These are phyloP conservation scores for Drosophila repletoides DNA, from an alignment of 1,140 invertebrate species.

Conservation along the genomic window DNA sequence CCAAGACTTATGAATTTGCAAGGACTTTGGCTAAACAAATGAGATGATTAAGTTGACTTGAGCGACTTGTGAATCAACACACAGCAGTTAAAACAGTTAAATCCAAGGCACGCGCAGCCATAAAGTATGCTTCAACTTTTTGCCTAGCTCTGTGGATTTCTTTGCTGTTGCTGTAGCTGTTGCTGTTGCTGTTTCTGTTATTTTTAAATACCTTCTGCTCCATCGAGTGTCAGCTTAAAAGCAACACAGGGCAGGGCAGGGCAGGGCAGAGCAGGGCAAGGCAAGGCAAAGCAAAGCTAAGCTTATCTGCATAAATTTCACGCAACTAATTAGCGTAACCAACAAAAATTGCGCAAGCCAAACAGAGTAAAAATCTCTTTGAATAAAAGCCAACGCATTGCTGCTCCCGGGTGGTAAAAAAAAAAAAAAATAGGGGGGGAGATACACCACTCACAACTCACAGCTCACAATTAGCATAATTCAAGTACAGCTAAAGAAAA, in stretches of 20 bases:
- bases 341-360: slow-evolving; percentile 48
- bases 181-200: neutral
- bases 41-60: neutral
- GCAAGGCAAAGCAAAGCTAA: no score
- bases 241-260: no score
- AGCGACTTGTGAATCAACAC: neutral
- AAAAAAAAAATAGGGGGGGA: neutral
- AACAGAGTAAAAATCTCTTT: slow-evolving; percentile 45
- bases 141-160: neutral
- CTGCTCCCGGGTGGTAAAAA: neutral
- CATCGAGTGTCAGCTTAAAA: slow-evolving; percentile 17
- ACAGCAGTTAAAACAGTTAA: no score
- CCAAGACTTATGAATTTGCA: neutral
- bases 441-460: neutral
- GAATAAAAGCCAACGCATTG: slow-evolving; percentile 34
- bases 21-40: neutral
- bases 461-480: slow-evolving; percentile 64
- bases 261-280: no score
- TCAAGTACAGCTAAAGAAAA: slow-evolving; percentile 3
- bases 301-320: slow-evolving; percentile 72
- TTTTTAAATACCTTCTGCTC: slow-evolving; percentile 8
- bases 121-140: slow-evolving; percentile 13
- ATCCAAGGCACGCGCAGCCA: neutral
- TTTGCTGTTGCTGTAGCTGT: no score
- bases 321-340: slow-evolving; percentile 69